Base-by-base conservation (phyloP, 1,140 invertebrate species). In the Ceratosolen fusciceps region DNA sequence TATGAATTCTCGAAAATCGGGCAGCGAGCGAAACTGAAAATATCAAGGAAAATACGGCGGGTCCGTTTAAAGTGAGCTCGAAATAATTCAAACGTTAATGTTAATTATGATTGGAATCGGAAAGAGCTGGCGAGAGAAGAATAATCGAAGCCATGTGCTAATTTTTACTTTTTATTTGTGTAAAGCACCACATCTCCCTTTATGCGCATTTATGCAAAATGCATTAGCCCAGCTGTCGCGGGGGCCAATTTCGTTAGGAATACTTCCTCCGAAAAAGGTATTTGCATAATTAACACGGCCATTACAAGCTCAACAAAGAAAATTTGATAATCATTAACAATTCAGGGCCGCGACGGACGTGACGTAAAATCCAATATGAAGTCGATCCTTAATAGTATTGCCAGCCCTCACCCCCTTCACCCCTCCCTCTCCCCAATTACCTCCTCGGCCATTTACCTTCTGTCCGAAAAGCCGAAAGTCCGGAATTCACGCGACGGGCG, bases 371-470 rank as follows among this genome's bases (percentile, higher is more conserved):
- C n/a, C 62, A 74, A 67, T 60, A 54, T 75, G 60, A 60, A 71
- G 65, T 62, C 52, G 37, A 58, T 56, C 62, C 78, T 80, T 75
- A 75, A 75, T 80, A 75, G n/a, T n/a, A 80, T 80, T 74, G 78
- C 54, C n/a, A n/a, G n/a, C n/a, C n/a, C n/a, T n/a, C n/a, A n/a
- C n/a, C n/a, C n/a, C n/a, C n/a, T n/a, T n/a, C n/a, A n/a, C n/a
- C n/a, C n/a, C n/a, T n/a, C n/a, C 72, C 16, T 21, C 34, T 26
- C 72, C 14, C 72, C 4, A 21, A 34, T 39, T 24, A 21, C 26
- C 31, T 52, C 29, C 26, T n/a, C 67, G 76, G 3, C 21, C 34
- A 34, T 60, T 49, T 52, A 24, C 21, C 47, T 54, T 68, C 56
- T 72, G 49, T 37, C 49, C 43, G 72, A 37, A n/a, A n/a, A 80